Conservation (phyloP, 2,797 vertebrate genomes). For the Squalus acanthias region DNA sequence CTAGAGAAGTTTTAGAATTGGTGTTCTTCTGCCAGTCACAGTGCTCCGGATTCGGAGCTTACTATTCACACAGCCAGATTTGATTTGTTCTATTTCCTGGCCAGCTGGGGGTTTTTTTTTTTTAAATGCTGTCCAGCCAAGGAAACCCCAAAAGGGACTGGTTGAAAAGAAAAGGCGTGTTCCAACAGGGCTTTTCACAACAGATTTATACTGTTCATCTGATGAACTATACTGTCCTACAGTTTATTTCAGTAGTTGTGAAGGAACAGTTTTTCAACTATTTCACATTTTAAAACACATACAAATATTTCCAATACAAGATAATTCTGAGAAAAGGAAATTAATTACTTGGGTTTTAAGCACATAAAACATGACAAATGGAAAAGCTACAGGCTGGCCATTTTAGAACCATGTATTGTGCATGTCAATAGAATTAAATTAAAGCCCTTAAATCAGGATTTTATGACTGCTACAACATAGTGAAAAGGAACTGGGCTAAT, state of each 20-base stretch:
- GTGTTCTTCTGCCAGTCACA: neutral
- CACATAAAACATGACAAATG: neutral
- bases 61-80: neutral
- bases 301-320: neutral
- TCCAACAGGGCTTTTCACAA: neutral
- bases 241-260: neutral
- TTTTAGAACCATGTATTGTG: neutral
- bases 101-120: neutral
- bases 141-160: neutral
- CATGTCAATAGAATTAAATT: neutral
- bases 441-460: neutral
- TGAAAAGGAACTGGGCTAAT: neutral
- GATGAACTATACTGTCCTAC: neutral
- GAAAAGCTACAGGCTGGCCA: neutral
- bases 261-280: neutral
- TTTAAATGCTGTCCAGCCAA: neutral
- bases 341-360: neutral
- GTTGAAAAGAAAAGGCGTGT: neutral
- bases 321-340: neutral
- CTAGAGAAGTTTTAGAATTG: neutral
- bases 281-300: neutral
- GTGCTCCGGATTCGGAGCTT: neutral
- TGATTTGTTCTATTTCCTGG: neutral
- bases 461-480: neutral
- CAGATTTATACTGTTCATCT: neutral